phyloP scores from a whole-genome alignment of 1,140 invertebrate species.

The Dendrolimus kikuchii region DNA sequence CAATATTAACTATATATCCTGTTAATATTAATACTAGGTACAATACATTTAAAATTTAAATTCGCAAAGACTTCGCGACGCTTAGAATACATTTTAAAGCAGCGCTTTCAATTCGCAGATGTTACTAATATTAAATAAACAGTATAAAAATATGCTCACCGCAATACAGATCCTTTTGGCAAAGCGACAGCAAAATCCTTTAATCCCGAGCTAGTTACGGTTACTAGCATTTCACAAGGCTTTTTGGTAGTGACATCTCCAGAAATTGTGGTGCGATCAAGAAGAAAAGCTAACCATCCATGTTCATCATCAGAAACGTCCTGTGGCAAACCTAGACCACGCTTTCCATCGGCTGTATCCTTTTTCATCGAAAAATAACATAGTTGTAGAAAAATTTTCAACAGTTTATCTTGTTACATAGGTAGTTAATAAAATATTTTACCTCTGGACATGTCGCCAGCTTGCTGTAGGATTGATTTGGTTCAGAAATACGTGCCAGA shows the following conservation, averaged over 20 bases:
- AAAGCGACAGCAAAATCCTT: constrained; percentile 54
- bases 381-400: constrained; percentile 1
- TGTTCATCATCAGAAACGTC: constrained; percentile 17
- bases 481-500: constrained; percentile 92
- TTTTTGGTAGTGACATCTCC: constrained; percentile 6
- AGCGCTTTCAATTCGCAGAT: constrained; percentile 15
- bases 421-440: constrained; percentile 6
- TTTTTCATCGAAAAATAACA: constrained; percentile 8
- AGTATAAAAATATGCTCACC: constrained; percentile 29
- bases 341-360: constrained; percentile 22
- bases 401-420: neutral
- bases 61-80: constrained; percentile 7
- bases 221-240: constrained; percentile 35
- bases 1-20: constrained; percentile 11
- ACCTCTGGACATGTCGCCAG: constrained; percentile 47
- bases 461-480: constrained; percentile 51
- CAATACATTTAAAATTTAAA: constrained; percentile 4
- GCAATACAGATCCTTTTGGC: constrained; percentile 49
- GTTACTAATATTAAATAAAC: constrained; percentile 2
- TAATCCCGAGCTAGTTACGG: constrained; percentile 26
- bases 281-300: constrained; percentile 24
- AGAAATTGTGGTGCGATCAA: constrained; percentile 10
- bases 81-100: constrained; percentile 18
- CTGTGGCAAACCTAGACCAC: constrained; percentile 11
- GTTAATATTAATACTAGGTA: too few relatives aligned